Conservation (phyloP, 2,797 vertebrate species). For the Sebastes vulpes region DNA sequence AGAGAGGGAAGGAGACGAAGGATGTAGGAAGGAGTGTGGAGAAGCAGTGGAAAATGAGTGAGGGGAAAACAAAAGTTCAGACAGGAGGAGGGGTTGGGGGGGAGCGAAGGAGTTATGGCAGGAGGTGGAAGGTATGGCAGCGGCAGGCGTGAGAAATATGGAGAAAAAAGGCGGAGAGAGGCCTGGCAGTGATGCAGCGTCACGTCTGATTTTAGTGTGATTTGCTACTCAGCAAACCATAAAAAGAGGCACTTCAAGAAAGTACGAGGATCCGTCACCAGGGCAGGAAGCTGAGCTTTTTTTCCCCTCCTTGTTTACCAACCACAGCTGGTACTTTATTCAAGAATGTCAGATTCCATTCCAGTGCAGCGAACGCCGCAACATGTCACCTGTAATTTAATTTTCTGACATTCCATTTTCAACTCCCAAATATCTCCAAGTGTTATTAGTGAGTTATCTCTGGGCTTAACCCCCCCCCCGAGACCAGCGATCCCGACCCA, state of each 20-base stretch:
- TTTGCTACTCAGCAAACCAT: conserved; percentile 57
- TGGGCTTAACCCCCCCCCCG: neutral
- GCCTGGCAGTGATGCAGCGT: conserved; percentile 14
- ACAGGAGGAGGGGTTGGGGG: neutral
- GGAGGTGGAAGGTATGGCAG: neutral
- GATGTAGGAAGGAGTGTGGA: neutral
- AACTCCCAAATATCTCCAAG: neutral
- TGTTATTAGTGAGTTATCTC: neutral
- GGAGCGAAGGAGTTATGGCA: neutral
- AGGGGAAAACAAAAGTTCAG: conserved; percentile 12
- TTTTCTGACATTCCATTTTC: neutral
- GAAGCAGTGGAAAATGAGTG: neutral
- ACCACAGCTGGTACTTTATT: conserved; percentile 29
- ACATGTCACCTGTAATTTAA: neutral
- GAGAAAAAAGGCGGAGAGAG: neutral
- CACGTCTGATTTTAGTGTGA: conserved; percentile 56
- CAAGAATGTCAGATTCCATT: conserved; percentile 11
- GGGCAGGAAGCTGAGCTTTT: neutral
- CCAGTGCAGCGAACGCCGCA: neutral
- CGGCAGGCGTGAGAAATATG: conserved; percentile 4
- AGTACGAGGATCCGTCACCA: conserved; percentile 36
- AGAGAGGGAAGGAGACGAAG: conserved; percentile 11
- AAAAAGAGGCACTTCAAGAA: conserved; percentile 41
- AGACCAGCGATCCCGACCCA: too few species aligned
- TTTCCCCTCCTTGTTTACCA: conserved; percentile 24